These are phyloP conservation scores for Gallinago solitaria DNA, from an alignment of 2,797 vertebrate genomes.

Conservation along the genomic window DNA sequence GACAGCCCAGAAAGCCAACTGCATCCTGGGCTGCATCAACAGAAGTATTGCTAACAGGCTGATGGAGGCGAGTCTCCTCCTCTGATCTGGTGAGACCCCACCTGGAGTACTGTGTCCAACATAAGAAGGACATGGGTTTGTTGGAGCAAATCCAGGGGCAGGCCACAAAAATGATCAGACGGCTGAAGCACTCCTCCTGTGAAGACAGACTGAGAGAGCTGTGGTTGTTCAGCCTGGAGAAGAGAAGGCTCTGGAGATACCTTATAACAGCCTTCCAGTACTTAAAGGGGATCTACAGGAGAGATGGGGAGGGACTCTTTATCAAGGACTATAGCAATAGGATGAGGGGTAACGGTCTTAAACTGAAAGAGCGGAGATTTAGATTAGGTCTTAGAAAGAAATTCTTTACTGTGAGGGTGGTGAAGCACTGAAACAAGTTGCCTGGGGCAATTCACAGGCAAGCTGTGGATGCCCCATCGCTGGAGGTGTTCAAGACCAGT, in stretches of 20 bases:
- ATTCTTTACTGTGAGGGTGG: background rate
- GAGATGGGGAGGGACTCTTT: background rate
- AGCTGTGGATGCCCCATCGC: background rate
- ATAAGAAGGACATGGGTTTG: background rate
- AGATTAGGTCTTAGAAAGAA: background rate
- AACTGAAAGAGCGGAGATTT: background rate
- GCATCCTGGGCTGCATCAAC: background rate
- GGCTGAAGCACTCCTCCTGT: background rate
- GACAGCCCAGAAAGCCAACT: background rate
- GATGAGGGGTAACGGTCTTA: background rate
- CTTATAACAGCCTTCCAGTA: background rate
- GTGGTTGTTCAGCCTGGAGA: background rate
- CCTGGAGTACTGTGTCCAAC: background rate
- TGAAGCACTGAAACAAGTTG: background rate
- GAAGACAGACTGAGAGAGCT: background rate
- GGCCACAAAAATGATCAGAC: background rate
- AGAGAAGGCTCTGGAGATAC: background rate
- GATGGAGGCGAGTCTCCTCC: background rate
- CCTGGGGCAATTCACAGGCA: too few species aligned
- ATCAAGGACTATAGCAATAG: background rate
- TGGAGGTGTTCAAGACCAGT: background rate
- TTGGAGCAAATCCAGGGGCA: background rate
- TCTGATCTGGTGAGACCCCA: background rate
- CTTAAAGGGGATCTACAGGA: background rate
- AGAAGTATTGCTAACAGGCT: background rate